These are phyloP conservation scores for Apostichopus japonicus DNA, from an alignment of 35 echinoderm and acorn worm genomes.

Conservation along the genomic window DNA sequence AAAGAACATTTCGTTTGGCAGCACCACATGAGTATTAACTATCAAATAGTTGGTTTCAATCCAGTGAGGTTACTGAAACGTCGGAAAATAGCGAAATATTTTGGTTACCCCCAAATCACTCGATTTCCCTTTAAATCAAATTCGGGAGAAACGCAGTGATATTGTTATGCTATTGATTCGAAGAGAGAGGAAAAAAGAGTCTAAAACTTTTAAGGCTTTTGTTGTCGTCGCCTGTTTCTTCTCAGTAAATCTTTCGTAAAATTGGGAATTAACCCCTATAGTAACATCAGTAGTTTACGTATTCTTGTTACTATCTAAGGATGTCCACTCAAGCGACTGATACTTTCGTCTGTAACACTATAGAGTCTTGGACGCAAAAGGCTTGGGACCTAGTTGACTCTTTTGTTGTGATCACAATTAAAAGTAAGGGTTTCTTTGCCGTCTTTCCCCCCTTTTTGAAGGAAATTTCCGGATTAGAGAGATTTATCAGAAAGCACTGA, in stretches of 20 bases:
- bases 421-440: background rate
- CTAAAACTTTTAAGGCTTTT: constrained; percentile 29
- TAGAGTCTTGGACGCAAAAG: background rate
- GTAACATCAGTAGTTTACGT: background rate
- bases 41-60: too few species aligned
- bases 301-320: background rate
- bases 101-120: too few species aligned
- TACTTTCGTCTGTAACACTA: background rate
- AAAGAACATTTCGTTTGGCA: too few species aligned
- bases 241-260: constrained; percentile 37
- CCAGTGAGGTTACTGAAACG: too few species aligned
- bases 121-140: too few species aligned
- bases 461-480: constrained; percentile 45
- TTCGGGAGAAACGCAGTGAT: too few species aligned
- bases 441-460: background rate
- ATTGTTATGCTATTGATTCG: too few species aligned
- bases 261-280: constrained; percentile 21
- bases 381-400: background rate
- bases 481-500: constrained; percentile 11
- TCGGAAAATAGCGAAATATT: too few species aligned
- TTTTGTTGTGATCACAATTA: constrained; percentile 1
- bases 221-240: constrained; percentile 7
- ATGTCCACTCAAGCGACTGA: background rate
- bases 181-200: background rate
- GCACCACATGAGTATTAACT: too few species aligned